Conservation (phyloP, 2,888 invertebrate species). For the Ferrisia virgata region DNA sequence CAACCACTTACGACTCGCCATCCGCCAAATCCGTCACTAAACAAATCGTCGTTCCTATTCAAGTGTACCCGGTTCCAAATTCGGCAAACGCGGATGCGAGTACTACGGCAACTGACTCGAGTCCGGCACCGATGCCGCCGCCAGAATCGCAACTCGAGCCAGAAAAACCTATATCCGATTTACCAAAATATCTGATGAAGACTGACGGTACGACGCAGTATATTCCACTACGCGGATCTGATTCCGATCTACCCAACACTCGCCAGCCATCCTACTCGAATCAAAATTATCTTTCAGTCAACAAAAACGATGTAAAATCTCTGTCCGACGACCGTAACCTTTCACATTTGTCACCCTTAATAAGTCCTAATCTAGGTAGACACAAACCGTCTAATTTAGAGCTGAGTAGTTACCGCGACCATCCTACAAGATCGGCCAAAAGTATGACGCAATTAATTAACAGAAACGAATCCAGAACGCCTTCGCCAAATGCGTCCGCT, state of each 20-base stretch:
- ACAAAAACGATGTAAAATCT: slow-evolving; percentile 26
- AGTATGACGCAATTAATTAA: slow-evolving; percentile 44
- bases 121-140: background rate
- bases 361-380: slow-evolving; percentile 31
- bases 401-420: slow-evolving; percentile 17
- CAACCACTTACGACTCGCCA: background rate
- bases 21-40: background rate
- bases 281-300: slow-evolving; percentile 37
- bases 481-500: slow-evolving; percentile 30
- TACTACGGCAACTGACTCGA: background rate
- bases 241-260: background rate
- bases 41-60: slow-evolving; percentile 37
- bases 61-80: slow-evolving; percentile 27
- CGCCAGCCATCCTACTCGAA: background rate
- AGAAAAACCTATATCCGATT: background rate
- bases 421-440: slow-evolving; percentile 17
- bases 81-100: background rate
- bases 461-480: slow-evolving; percentile 30
- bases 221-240: slow-evolving; percentile 29
- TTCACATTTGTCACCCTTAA: background rate
- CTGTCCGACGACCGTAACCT: slow-evolving; percentile 38
- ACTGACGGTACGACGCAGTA: slow-evolving; percentile 30
- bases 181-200: slow-evolving; percentile 25
- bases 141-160: background rate
- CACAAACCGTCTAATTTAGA: slow-evolving; percentile 20